Base-by-base conservation (phyloP, 2,888 invertebrate species). In the Troglohyphantes excavatus region DNA sequence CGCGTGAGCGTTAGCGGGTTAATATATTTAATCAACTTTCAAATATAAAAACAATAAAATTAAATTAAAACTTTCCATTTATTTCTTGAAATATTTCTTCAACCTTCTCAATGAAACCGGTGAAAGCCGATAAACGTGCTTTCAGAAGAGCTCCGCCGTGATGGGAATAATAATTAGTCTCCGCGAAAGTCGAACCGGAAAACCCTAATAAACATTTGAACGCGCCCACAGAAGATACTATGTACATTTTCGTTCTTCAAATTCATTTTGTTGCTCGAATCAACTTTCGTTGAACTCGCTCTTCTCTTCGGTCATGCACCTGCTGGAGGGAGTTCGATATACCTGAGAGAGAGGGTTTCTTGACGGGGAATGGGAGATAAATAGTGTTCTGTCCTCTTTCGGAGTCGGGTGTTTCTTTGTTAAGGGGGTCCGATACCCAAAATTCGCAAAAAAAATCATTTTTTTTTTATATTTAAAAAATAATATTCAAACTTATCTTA, bases 281-380 rank as follows among this genome's bases (percentile, higher is more conserved):
- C 33, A 33, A 53, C 53, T 29, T 68, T 33, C 27, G 17, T 2
- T 68, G 33, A 68, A 33, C 29, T 68, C 3, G 27, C 6, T 17
- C 67, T 67, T n/a, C n/a, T 9, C 26, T 33, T 33, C 5, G 68
- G 27, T 26, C 68, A 68, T 29, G 33, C 29, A 68, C 68, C 33
- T n/a, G n/a, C n/a, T n/a, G 33, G 7, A 68, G 68, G 33, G 33
- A 68, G 68, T 68, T 68, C 68, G 33, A 68, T 68, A 33, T 27
- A 33, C 68, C n/a, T 68, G 9, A 2, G 0, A 63, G 53, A 13
- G 2, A 63, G 53, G 17, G 53, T 53, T 53, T 53, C 53, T 53
- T 53, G 53, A 53, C 53, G 13, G 1, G 0, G 9, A 13, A 39
- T 39, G 3, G 39, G 13, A 39, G n/a, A n/a, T n/a, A n/a, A n/a